A percentile compares a stretch with the other conserved stretches of the same genome.
Evolutionary conservation across 2,888 invertebrate species (phyloP).

Genomic region (Rhamnusium bicolor): DNA sequence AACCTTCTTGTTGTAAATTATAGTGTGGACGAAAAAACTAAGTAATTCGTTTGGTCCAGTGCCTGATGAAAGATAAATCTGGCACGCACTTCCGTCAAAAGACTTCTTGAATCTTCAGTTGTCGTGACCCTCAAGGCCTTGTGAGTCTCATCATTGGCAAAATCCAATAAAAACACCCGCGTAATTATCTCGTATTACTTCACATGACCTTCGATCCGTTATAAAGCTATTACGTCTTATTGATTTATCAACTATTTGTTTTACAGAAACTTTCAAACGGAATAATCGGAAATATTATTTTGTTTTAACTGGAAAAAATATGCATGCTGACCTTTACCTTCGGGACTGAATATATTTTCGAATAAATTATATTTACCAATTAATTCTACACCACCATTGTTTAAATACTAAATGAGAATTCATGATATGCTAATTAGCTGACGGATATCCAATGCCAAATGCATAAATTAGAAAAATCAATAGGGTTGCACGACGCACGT

Average conservation of each 20-base stretch:
- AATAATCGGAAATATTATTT: neutral
- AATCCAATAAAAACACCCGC: slow-evolving; percentile 53
- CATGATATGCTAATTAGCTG: neutral
- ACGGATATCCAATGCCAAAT: slow-evolving; percentile 12
- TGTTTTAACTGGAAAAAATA: neutral
- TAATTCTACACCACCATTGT: slow-evolving; percentile 4
- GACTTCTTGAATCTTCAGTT: slow-evolving; percentile 34
- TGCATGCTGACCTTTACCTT: slow-evolving; percentile 10
- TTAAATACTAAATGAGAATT: slow-evolving; percentile 1
- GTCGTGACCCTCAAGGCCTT: slow-evolving; percentile 50
- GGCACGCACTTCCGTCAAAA: slow-evolving; percentile 25
- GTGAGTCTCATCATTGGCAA: slow-evolving; percentile 52
- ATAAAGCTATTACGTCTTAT: slow-evolving; percentile 56
- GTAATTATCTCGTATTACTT: slow-evolving; percentile 54
- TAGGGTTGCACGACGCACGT: slow-evolving; percentile 25
- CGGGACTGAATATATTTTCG: neutral
- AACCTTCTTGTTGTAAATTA: too few species aligned
- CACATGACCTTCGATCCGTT: slow-evolving; percentile 62
- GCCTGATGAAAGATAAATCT: slow-evolving; percentile 21
- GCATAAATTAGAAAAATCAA: neutral
- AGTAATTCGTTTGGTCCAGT: neutral
- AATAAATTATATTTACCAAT: slow-evolving; percentile 7
- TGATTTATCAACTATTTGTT: slow-evolving; percentile 48
- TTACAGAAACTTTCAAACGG: slow-evolving; percentile 13
- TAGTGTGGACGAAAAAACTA: neutral